phyloP scores from a whole-genome alignment of 2,888 invertebrate genomes.

The Neoaliturus tenellus region DNA sequence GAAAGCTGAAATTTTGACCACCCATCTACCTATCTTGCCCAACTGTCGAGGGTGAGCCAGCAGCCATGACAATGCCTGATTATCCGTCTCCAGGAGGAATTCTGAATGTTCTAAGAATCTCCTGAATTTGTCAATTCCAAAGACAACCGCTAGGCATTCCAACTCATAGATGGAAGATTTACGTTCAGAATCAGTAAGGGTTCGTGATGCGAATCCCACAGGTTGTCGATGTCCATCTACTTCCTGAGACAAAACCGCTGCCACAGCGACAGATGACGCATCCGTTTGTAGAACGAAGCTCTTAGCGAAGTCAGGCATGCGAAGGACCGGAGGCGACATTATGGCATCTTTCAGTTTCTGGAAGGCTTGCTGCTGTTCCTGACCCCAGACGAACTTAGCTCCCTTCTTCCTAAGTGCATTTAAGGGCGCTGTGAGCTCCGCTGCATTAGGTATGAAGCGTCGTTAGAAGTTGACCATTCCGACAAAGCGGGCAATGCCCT shows the following conservation, averaged over 20 bases:
- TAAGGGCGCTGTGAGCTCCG: constrained; percentile 63
- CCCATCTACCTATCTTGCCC: constrained; percentile 34
- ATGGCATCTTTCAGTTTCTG: constrained; percentile 35
- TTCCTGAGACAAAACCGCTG: constrained; percentile 39
- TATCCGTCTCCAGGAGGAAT: constrained; percentile 50
- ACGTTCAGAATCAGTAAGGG: constrained; percentile 20
- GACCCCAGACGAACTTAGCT: constrained; percentile 22
- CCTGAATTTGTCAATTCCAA: constrained; percentile 37
- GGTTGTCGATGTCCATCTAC: constrained; percentile 33
- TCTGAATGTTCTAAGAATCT: constrained; percentile 29
- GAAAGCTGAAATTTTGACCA: not conserved
- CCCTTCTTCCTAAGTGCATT: constrained; percentile 62
- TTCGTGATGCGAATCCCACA: constrained; percentile 40
- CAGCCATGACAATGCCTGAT: constrained; percentile 47
- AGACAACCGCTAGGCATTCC: constrained; percentile 45
- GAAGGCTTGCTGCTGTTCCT: constrained; percentile 18
- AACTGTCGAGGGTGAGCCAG: constrained; percentile 7
- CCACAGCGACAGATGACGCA: constrained; percentile 37
- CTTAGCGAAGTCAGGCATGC: constrained; percentile 32
- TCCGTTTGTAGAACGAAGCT: constrained; percentile 42
- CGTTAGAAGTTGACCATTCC: constrained; percentile 66
- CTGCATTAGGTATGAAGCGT: constrained; percentile 65
- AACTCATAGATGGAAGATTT: constrained; percentile 39
- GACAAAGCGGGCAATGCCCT: constrained; percentile 63
- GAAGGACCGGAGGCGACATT: constrained; percentile 35